Conservation (phyloP, 2,888 invertebrate species). For the Hirtodrosophila cameraria region DNA sequence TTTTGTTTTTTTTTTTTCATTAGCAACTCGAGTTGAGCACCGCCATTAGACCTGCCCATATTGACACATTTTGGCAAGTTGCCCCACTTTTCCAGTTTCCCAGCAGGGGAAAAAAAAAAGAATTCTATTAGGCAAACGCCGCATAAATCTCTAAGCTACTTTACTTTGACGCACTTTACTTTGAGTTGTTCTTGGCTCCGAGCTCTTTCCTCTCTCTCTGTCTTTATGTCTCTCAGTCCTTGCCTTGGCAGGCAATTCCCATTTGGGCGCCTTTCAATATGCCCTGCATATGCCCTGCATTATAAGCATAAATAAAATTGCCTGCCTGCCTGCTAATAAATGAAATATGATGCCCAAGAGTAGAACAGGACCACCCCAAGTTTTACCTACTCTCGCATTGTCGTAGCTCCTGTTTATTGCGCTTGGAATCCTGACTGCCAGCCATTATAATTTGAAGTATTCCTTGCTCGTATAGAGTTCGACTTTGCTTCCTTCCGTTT, state of each 20-base stretch:
- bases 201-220: constrained; percentile 9
- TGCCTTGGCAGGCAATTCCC: constrained; percentile 64
- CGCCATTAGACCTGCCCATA: constrained; percentile 46
- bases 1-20: constrained; percentile 15
- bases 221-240: too few species aligned
- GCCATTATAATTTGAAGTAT: constrained; percentile 73
- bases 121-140: constrained; percentile 65
- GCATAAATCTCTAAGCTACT: constrained; percentile 78
- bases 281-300: constrained; percentile 82
- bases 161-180: constrained; percentile 60
- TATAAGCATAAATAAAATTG: constrained; percentile 78
- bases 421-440: constrained; percentile 37
- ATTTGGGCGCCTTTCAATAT: constrained; percentile 61
- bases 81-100: not conserved
- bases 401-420: constrained; percentile 77
- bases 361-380: constrained; percentile 39
- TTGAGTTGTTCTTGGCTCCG: constrained; percentile 16
- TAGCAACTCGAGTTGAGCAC: constrained; percentile 19
- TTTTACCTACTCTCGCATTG: constrained; percentile 50
- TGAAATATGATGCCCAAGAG: constrained; percentile 78
- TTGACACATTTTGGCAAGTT: constrained; percentile 49
- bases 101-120: constrained; percentile 4
- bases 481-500: constrained; percentile 12
- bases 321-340: constrained; percentile 76
- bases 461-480: constrained; percentile 18